Base-by-base conservation (phyloP, 2,888 invertebrate species). In the Bugulina stolonifera region DNA sequence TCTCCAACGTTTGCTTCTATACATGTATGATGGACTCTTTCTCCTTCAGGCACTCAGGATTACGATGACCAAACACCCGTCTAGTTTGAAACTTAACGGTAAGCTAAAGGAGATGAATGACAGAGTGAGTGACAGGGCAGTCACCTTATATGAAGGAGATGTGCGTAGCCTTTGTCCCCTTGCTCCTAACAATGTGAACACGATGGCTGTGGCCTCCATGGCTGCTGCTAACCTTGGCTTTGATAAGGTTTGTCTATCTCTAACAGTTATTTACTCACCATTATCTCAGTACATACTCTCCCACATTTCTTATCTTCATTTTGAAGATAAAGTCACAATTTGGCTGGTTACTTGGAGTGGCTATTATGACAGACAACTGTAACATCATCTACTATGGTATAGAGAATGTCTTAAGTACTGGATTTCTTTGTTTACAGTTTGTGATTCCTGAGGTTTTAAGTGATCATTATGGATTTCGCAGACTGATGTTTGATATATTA, bases 161-260 rank as follows among this genome's bases (percentile, higher is more conserved):
- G 87, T 88, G 0, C 80, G 87, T 52, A 81, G 79, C 3, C 77
- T 88, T 2, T 88, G 88, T 79, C 82, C 84, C 27, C 77, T 87
- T 72, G 88, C 88, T 1, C 88, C 88, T 0, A 87, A 87, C 78
- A 88, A 88, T 75, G 87, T 87, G 22, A 88, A 88, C 81, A 87
- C 88, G 5, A 88, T 88, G 88, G 88, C 88, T 23, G 87, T 86
- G 1, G 88, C 86, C 1, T 85, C 86, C 1, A 76, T 87, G 34
- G 86, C 87, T 0, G 87, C 85, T 1, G 83, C 83, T 75, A 87
- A 84, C 75, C 80, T 87, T 27, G 87, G 87, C 10, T 86, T 87
- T 78, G 87, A 87, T 75, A 79, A 81, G 72, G 86, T 86, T 18
- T 10, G 43, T n/a, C n/a, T n/a, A n/a, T n/a, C n/a, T n/a, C n/a